Conservation (phyloP, 2,113 vertebrate species). For the Ctenodactylus gundi region DNA sequence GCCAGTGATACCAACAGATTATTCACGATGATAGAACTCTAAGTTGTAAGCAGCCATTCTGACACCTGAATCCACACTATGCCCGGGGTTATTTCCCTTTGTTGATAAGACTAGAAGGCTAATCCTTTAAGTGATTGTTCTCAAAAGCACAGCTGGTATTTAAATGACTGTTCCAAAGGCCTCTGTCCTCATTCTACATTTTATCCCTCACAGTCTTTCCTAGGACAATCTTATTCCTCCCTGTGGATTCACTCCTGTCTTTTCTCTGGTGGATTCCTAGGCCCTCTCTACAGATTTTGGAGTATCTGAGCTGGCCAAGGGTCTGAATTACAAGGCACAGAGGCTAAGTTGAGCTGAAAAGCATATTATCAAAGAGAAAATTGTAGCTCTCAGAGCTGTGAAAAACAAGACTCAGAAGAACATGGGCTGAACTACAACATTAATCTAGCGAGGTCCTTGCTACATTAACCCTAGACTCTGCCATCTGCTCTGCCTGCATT, state of each 20-base stretch:
- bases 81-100: background rate
- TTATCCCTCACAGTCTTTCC: background rate
- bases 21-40: background rate
- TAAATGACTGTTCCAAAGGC: background rate
- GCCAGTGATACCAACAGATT: background rate
- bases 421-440: background rate
- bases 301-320: background rate
- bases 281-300: background rate
- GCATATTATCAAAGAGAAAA: background rate
- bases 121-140: background rate
- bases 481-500: background rate
- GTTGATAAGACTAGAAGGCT: background rate
- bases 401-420: background rate
- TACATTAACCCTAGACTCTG: background rate
- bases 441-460: background rate
- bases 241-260: background rate
- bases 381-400: background rate
- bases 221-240: background rate
- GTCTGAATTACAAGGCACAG: background rate
- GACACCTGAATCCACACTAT: background rate
- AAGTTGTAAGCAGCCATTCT: background rate
- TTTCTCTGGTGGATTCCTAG: background rate
- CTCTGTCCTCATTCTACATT: background rate
- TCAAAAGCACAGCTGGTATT: background rate
- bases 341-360: background rate